Evolutionary conservation across 1,140 invertebrate species (phyloP), one percentile per base, ranked within the genome.

Genomic region (Mycetomoellerius zeteki): DNA sequence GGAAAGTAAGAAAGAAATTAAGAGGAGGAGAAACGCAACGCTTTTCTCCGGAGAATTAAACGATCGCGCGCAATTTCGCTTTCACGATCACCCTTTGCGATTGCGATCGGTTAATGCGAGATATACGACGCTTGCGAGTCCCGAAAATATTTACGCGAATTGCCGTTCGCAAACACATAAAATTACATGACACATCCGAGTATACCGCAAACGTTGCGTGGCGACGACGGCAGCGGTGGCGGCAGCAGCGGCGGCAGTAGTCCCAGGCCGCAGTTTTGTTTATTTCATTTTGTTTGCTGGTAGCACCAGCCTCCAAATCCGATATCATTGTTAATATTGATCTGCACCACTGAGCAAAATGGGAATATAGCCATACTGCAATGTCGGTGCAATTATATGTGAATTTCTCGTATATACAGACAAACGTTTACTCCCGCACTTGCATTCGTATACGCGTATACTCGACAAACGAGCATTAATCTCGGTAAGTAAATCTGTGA

Each of bases 251-350:
- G 24, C 43, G 24, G 73, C 69, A 12, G 54, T 6, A 30, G 52
- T 21, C 27, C 52, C 37, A 69, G 0, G 21, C 71, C 78, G 60
- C 56, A 81, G 87, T 89, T 91, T 91, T 91, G 87, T 91, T 91
- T 91, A 91, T 91, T 91, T 84, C 87, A 86, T 91, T 91, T 89
- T 91, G 90, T 91, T 91, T 91, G 90, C 73, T 65, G 72, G 21
- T 58, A 71, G 52, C 52, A n/a, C 62, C 75, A 64, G 86, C 75
- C 88, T 77, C 90, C 72, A 87, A 64, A 84, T 27, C 87, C 89
- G 84, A 89, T 91, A 91, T 91, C 87, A 67, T 86, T 86, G 90
- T 91, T 91, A 91, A 91, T 91, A 91, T 91, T 89, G 90, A 91
- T 91, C 81, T 24, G 73, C 76, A 10, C 37, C 30, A 52, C 43